These are phyloP conservation scores for Pavo muticus DNA, from an alignment of 2,113 vertebrate species.

Conservation along the genomic window DNA sequence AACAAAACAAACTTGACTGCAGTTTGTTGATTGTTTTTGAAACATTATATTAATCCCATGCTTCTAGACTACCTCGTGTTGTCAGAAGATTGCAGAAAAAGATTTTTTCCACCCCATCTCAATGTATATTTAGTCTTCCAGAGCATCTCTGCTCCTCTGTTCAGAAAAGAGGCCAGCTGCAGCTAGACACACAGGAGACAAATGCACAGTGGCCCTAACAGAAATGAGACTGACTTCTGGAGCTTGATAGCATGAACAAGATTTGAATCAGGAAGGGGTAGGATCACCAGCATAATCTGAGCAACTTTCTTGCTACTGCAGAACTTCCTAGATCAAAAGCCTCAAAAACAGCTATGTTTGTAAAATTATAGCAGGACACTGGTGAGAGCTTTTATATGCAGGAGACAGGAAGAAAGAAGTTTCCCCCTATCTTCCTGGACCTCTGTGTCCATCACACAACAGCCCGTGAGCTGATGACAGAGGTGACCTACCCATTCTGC, in stretches of 20 bases:
- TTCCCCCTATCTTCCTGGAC: background rate
- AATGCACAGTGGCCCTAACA: fast-evolving
- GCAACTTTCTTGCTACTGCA: background rate
- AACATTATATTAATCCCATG: background rate
- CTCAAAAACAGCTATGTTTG: background rate
- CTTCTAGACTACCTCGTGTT: background rate
- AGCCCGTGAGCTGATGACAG: too few species aligned
- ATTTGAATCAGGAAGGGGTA: fast-evolving
- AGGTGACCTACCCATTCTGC: background rate
- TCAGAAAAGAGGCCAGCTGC: background rate
- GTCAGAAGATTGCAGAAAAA: background rate
- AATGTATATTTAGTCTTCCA: background rate
- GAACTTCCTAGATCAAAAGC: background rate
- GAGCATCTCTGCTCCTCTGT: background rate
- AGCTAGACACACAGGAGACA: background rate
- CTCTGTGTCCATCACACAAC: background rate
- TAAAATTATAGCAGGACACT: background rate
- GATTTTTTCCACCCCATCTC: background rate
- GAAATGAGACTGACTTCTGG: background rate
- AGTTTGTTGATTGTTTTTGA: background rate
- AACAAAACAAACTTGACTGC: background rate
- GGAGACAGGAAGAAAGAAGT: background rate
- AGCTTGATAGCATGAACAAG: background rate
- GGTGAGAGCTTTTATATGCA: background rate
- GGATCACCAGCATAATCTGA: background rate